These are phyloP conservation scores for Siniperca undulata DNA, from an alignment of 2,797 vertebrate species.

Conservation along the genomic window DNA sequence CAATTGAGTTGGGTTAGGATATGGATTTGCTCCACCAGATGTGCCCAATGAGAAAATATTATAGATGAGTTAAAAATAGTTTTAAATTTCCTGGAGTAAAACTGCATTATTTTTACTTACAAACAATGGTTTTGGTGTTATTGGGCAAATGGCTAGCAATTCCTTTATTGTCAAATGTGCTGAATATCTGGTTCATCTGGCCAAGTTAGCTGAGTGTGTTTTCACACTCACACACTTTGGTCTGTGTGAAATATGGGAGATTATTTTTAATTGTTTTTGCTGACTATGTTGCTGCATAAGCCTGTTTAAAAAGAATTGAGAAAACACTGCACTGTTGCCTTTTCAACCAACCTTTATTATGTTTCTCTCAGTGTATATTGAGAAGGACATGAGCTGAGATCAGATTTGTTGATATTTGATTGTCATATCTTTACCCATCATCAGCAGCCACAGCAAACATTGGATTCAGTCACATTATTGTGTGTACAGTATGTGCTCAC, in stretches of 20 bases:
- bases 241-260: conserved; percentile 11
- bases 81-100: neutral
- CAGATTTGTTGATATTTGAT: neutral
- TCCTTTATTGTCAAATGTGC: conserved; percentile 9
- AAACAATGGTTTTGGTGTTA: neutral
- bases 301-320: conserved; percentile 1
- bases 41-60: neutral
- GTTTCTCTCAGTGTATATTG: neutral
- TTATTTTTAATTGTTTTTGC: conserved; percentile 1
- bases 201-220: conserved; percentile 16
- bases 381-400: neutral
- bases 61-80: neutral
- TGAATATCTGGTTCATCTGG: conserved; percentile 1
- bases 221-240: conserved; percentile 7
- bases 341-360: neutral
- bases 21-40: conserved; percentile 17
- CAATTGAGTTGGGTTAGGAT: neutral
- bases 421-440: neutral
- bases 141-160: neutral
- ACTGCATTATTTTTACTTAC: neutral
- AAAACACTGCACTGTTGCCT: conserved; percentile 2
- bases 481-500: conserved; percentile 1
- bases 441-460: neutral
- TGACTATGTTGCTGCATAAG: conserved; percentile 31
- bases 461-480: neutral